Percentiles rank a stretch among this genome's conserved stretches.
Conservation (phyloP, 2,888 invertebrate genomes). For the Hirtodrosophila cameraria region DNA sequence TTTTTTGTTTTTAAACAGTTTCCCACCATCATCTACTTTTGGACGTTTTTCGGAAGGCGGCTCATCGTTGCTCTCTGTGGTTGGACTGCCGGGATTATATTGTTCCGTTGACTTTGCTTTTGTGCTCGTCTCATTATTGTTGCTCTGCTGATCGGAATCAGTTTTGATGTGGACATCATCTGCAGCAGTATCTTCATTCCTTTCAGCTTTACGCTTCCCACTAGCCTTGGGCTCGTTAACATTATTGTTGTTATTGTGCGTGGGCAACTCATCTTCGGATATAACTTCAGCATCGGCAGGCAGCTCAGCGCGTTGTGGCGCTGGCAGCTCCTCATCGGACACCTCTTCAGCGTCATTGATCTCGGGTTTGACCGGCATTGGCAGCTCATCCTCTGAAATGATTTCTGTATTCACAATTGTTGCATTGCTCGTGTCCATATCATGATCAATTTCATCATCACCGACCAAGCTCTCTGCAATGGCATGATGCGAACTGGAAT, state of each 20-base stretch:
- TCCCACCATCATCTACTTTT: conserved; percentile 76
- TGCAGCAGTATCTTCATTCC: conserved; percentile 1
- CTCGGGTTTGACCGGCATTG: conserved; percentile 89
- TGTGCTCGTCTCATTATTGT: conserved; percentile 16
- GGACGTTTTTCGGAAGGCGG: conserved; percentile 85
- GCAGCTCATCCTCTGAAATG: conserved; percentile 93
- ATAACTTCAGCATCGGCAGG: conserved; percentile 91
- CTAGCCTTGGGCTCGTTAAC: conserved; percentile 39
- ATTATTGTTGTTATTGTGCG: conserved; percentile 60
- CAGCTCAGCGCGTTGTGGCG: conserved; percentile 89
- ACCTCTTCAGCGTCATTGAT: conserved; percentile 93
- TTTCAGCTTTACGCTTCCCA: conserved; percentile 61
- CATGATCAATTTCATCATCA: conserved; percentile 58
- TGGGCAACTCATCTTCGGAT: conserved; percentile 92
- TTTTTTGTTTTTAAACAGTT: neutral
- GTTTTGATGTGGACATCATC: conserved; percentile 1
- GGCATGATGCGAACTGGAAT: conserved; percentile 81
- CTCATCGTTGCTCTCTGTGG: conserved; percentile 89
- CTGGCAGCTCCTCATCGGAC: conserved; percentile 90
- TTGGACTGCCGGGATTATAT: conserved; percentile 92
- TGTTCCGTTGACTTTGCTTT: conserved; percentile 85
- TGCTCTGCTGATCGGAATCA: conserved; percentile 15
- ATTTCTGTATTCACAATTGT: conserved; percentile 92
- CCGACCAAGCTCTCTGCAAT: conserved; percentile 80
- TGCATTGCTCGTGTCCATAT: conserved; percentile 79